A percentile compares a stretch with the other conserved stretches of the same genome.
Conservation (phyloP, 2,888 invertebrate genomes). For the Ommatoiulus sabulosus region DNA sequence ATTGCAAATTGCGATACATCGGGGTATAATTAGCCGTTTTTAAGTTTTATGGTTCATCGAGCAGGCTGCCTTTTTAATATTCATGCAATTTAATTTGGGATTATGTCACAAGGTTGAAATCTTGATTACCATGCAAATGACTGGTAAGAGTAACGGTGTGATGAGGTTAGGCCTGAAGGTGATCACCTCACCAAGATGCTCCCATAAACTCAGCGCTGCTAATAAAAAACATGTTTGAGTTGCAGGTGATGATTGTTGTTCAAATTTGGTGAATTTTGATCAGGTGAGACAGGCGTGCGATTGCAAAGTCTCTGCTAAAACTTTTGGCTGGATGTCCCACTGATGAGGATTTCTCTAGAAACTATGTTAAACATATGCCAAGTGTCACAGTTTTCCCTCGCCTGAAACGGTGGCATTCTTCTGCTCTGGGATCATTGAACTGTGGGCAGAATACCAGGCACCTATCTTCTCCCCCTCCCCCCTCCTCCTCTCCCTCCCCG, state of each 20-base stretch:
- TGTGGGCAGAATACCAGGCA: constrained; percentile 49
- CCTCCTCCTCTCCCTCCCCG: background rate
- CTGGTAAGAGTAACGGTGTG: background rate
- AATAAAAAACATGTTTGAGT: background rate
- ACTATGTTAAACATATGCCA: constrained; percentile 51
- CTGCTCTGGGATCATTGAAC: constrained; percentile 50
- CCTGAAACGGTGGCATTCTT: constrained; percentile 48
- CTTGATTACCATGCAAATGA: background rate
- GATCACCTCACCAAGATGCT: background rate
- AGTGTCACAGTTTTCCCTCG: constrained; percentile 50
- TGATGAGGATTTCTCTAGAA: constrained; percentile 6
- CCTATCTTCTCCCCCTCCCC: background rate
- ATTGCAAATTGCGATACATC: background rate
- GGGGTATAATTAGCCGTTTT: background rate
- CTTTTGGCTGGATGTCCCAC: background rate
- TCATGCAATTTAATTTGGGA: background rate
- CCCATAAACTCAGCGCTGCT: background rate
- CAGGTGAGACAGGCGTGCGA: background rate
- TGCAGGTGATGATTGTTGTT: background rate
- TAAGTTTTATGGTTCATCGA: constrained; percentile 30
- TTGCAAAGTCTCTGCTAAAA: background rate
- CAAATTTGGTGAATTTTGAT: background rate
- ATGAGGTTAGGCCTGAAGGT: constrained; percentile 9
- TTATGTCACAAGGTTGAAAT: constrained; percentile 36
- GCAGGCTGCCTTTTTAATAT: background rate